Evolutionary conservation across 2,113 vertebrate species (phyloP).

Genomic region (Sigmodon hispidus): DNA sequence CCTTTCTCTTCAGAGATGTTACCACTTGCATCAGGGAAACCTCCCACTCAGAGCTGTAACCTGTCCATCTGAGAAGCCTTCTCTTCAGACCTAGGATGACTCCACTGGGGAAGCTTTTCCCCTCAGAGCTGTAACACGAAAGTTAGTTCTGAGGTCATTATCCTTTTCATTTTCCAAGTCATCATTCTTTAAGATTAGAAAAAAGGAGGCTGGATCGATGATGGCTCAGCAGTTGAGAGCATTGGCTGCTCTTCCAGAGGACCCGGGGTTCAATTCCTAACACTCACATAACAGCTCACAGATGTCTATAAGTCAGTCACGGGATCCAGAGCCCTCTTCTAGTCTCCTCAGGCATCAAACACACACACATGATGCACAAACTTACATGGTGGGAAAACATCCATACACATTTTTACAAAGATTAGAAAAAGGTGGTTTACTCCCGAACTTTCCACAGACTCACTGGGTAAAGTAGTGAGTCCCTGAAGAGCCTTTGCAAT

Average conservation of each 20-base stretch:
- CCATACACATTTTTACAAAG: neutral
- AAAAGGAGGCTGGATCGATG: neutral
- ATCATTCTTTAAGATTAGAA: neutral
- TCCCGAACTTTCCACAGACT: neutral
- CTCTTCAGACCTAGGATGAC: too few species aligned
- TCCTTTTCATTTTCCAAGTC: neutral
- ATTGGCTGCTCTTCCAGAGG: neutral
- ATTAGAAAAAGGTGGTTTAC: neutral
- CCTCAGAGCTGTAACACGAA: too few species aligned
- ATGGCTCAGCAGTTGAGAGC: neutral
- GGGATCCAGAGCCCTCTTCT: neutral
- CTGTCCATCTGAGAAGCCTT: too few species aligned
- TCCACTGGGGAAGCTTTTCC: neutral
- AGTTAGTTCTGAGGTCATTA: neutral
- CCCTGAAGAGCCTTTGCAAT: neutral
- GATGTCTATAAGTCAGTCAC: neutral
- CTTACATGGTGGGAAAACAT: neutral
- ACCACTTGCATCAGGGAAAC: too few species aligned
- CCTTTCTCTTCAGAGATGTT: neutral
- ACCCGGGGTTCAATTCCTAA: neutral
- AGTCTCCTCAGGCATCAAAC: neutral
- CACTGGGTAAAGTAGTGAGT: neutral
- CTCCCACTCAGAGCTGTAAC: neutral
- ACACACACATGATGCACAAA: neutral
- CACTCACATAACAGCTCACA: neutral